phyloP scores from a whole-genome alignment of 2,797 vertebrate species.

The Sciurus carolinensis region DNA sequence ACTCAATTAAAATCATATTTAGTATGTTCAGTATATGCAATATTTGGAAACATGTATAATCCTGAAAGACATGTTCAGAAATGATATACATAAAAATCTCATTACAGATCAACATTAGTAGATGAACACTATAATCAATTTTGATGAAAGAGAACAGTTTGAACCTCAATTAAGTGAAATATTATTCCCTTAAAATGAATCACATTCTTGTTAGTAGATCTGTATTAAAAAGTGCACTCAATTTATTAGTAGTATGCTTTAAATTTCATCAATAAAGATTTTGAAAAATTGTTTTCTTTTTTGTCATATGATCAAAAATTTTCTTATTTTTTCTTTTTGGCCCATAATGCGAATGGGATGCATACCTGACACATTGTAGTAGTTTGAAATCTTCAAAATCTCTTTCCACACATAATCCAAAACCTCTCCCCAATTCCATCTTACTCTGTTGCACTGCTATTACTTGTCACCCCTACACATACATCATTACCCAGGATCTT shows the following conservation, averaged over 20 bases:
- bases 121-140: neutral
- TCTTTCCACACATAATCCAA: neutral
- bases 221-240: neutral
- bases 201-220: neutral
- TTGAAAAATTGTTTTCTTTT: neutral
- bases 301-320: neutral
- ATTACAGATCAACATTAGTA: neutral
- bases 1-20: neutral
- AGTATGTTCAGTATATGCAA: neutral
- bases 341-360: neutral
- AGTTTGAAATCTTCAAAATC: neutral
- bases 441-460: neutral
- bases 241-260: neutral
- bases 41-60: neutral
- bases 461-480: neutral
- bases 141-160: neutral
- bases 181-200: neutral
- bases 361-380: neutral
- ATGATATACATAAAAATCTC: neutral
- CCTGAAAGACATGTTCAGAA: neutral
- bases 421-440: neutral
- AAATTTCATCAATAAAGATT: neutral
- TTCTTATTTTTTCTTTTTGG: neutral
- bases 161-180: neutral
- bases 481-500: neutral